Evolutionary conservation across 2,113 vertebrate species (phyloP), one percentile per base, ranked within the genome.

Genomic region (Pteruthius melanotis): DNA sequence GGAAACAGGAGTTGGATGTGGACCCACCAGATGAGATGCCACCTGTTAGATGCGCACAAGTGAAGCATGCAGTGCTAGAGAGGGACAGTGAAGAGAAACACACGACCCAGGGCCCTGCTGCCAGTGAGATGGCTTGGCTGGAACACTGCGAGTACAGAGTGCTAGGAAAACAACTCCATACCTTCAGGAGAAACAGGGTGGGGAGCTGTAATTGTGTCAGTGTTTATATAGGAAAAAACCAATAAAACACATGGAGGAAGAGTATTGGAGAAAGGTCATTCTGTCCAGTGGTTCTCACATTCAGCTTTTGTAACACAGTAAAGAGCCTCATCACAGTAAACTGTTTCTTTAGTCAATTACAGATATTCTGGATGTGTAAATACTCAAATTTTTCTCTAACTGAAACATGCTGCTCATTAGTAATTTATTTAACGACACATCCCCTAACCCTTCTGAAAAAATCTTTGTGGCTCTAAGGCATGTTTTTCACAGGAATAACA

Each of bases 281-380:
- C 72, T 83, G 61, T 78, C 45, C 64, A 87, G 52, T 66, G 59
- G 54, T 87, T 92, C 90, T 94, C 88, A 90, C 44, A 75, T 24
- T 88, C 66, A 47, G 47, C 15, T 75, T 92, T 60, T 87, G 40
- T 47, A 94, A 91, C 22, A 40, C 30, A 85, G 19, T 37, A 42
- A 37, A 65, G 57, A 90, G 21, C 11, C 40, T 76, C 50, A 49
- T 76, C 39, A 80, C 31, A 74, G 40, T 77, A 56, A 90, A 94
- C 40, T 79, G n/a, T 53, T 89, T 64, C 52, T 71, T 93, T 89
- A 71, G 61, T 68, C 31, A 69, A 65, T 80, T 42, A 90, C 18
- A 80, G 54, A 30, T 44, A 75, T 23, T 74, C 33, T 22, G 31
- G 30, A 80, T 68, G 22, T 75, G 49, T 92, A 90, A 90, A 86